Percentiles rank a stretch among this genome's conserved stretches.
Evolutionary conservation across 2,797 vertebrate species (phyloP).

Genomic region (Amphiprion clarkii): DNA sequence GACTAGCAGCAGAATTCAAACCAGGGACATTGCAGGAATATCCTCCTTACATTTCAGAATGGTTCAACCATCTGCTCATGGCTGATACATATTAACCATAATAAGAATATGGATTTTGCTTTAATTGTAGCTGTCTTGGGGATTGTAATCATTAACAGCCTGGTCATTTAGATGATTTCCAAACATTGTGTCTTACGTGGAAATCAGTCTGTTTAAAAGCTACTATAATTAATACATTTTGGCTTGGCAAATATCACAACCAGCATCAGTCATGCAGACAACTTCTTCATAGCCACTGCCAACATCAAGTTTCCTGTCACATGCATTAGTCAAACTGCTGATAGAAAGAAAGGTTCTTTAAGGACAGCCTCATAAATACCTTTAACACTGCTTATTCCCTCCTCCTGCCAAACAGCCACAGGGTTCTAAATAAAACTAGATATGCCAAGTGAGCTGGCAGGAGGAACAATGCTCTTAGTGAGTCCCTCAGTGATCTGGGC

Average conservation of each 20-base stretch:
- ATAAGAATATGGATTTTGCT: conserved; percentile 15
- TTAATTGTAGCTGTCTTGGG: conserved; percentile 15
- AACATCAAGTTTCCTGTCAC: conserved; percentile 69
- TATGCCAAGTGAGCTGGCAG: conserved; percentile 81
- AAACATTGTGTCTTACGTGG: conserved; percentile 50
- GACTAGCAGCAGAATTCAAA: too few relatives aligned
- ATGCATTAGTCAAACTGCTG: conserved; percentile 74
- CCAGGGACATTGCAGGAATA: neutral
- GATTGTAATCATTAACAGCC: conserved; percentile 29
- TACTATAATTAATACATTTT: conserved; percentile 60
- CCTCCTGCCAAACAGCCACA: conserved; percentile 78
- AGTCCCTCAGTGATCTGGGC: conserved; percentile 74
- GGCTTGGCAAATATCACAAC: conserved; percentile 43
- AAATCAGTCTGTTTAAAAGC: conserved; percentile 62
- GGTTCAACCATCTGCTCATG: neutral
- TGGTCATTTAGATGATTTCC: conserved; percentile 22
- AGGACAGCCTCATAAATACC: conserved; percentile 85
- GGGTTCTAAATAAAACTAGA: conserved; percentile 74
- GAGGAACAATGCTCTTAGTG: conserved; percentile 78
- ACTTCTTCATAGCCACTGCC: conserved; percentile 70
- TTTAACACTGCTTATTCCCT: conserved; percentile 73
- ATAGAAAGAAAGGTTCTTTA: conserved; percentile 80
- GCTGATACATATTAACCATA: neutral
- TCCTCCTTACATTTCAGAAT: neutral
- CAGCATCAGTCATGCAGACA: conserved; percentile 72